Evolutionary conservation across 1,140 invertebrate genomes (phyloP).

Genomic region (Augochlora pura): DNA sequence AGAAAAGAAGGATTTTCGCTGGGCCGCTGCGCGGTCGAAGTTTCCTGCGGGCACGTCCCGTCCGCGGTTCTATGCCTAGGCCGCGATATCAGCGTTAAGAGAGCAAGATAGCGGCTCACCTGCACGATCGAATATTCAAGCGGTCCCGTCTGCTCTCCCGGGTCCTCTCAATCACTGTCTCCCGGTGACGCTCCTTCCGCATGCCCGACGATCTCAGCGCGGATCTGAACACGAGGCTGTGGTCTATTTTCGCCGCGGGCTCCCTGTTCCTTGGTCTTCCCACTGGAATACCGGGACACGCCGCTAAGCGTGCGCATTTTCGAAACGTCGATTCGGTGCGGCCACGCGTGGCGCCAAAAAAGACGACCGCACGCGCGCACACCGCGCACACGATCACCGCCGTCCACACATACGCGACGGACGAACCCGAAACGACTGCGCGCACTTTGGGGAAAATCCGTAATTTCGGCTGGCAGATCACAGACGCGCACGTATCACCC

Average conservation of each 20-base stretch:
- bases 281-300: slow-evolving; percentile 18
- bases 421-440: neutral
- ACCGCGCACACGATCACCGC: neutral
- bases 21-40: too few species aligned
- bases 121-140: slow-evolving; percentile 47
- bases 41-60: too few species aligned
- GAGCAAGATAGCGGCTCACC: slow-evolving; percentile 46
- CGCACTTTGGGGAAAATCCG: too few species aligned
- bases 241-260: slow-evolving; percentile 33
- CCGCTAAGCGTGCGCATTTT: slow-evolving; percentile 42
- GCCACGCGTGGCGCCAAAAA: slow-evolving; percentile 41
- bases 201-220: slow-evolving; percentile 42
- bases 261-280: slow-evolving; percentile 41
- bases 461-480: neutral
- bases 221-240: slow-evolving; percentile 23
- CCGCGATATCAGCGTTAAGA: slow-evolving; percentile 12
- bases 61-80: neutral
- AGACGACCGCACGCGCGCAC: neutral
- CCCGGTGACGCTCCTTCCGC: slow-evolving; percentile 52
- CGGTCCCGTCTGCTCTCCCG: slow-evolving; percentile 28
- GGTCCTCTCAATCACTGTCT: slow-evolving; percentile 58
- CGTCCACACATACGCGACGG: neutral
- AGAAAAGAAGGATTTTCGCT: too few species aligned
- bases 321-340: neutral
- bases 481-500: neutral